Percentiles rank a stretch among this genome's conserved stretches.
These are phyloP conservation scores for Merodon equestris DNA, from an alignment of 2,888 invertebrate genomes.

Conservation along the genomic window DNA sequence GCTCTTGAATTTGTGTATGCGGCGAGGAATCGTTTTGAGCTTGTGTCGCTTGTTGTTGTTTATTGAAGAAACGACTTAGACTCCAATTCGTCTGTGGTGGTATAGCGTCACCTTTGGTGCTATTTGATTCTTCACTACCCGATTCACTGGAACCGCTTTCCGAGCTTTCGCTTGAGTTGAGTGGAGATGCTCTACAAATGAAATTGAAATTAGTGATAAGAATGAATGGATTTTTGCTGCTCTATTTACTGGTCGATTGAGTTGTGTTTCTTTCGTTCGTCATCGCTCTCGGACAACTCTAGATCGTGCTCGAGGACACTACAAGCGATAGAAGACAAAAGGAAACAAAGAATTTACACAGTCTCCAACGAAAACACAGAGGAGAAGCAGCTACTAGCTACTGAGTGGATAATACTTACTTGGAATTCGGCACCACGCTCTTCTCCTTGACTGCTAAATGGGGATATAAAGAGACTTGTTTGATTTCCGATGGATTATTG, in stretches of 20 bases:
- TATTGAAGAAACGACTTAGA: slow-evolving; percentile 74
- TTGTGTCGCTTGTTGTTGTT: slow-evolving; percentile 71
- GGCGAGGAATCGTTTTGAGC: slow-evolving; percentile 73
- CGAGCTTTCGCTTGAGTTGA: slow-evolving; percentile 81
- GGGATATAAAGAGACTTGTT: slow-evolving; percentile 17
- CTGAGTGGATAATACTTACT: slow-evolving; percentile 70
- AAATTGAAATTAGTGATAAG: slow-evolving; percentile 4
- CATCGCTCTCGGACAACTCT: slow-evolving; percentile 89
- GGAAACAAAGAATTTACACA: slow-evolving; percentile 12
- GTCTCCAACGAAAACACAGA: no score
- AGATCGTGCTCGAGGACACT: slow-evolving; percentile 84
- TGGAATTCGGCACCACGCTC: slow-evolving; percentile 73
- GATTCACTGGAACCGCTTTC: slow-evolving; percentile 78
- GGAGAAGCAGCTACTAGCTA: not conserved
- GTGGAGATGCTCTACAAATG: slow-evolving; percentile 79
- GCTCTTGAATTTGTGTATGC: slow-evolving; percentile 57
- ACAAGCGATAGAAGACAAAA: slow-evolving; percentile 72
- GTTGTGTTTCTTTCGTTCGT: slow-evolving; percentile 81
- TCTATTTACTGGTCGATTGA: slow-evolving; percentile 76
- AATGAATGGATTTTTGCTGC: not conserved
- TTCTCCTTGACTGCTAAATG: slow-evolving; percentile 68
- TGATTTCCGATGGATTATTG: not conserved
- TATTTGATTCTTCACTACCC: slow-evolving; percentile 76
- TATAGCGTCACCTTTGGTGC: slow-evolving; percentile 73
- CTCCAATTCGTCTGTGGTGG: slow-evolving; percentile 75